Evolutionary conservation across 2,888 invertebrate genomes (phyloP).

Genomic region (Drymonia ruficornis): DNA sequence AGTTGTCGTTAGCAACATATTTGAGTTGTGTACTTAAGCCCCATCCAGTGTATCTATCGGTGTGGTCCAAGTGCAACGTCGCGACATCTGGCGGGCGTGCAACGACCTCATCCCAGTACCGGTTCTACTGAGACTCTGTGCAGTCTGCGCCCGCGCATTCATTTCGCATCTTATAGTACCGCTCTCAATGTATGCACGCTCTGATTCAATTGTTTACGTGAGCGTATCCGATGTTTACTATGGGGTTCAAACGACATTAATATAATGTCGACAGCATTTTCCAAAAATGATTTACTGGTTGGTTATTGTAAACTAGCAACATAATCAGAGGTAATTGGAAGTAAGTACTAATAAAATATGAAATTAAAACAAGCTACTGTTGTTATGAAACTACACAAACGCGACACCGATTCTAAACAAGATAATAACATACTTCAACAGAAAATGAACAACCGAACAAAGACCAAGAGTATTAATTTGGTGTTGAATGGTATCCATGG

Average conservation of each 20-base stretch:
- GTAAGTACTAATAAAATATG: not conserved
- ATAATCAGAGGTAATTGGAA: not conserved
- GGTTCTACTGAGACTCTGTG: conserved; percentile 38
- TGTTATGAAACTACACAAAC: not conserved
- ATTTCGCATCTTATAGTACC: conserved; percentile 34
- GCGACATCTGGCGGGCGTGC: conserved; percentile 63
- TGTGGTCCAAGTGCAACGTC: conserved; percentile 34
- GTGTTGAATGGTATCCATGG: conserved; percentile 46
- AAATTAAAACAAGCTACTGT: not conserved
- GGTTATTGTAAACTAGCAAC: no score
- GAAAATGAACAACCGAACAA: conserved; percentile 20
- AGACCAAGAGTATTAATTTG: conserved; percentile 30
- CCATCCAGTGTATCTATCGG: conserved; percentile 20
- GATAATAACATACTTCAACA: conserved; percentile 1
- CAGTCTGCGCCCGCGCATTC: conserved; percentile 44
- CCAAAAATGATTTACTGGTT: no score
- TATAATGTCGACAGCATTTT: not conserved
- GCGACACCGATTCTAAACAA: not conserved
- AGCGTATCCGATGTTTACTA: conserved; percentile 35
- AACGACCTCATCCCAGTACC: conserved; percentile 51
- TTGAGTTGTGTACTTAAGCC: conserved; percentile 17
- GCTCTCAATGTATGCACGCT: conserved; percentile 42
- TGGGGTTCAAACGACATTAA: conserved; percentile 13
- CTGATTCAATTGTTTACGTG: conserved; percentile 58
- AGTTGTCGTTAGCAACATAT: conserved; percentile 29